phyloP scores from a whole-genome alignment of 2,888 invertebrate genomes.

The Conchocele bisecta region DNA sequence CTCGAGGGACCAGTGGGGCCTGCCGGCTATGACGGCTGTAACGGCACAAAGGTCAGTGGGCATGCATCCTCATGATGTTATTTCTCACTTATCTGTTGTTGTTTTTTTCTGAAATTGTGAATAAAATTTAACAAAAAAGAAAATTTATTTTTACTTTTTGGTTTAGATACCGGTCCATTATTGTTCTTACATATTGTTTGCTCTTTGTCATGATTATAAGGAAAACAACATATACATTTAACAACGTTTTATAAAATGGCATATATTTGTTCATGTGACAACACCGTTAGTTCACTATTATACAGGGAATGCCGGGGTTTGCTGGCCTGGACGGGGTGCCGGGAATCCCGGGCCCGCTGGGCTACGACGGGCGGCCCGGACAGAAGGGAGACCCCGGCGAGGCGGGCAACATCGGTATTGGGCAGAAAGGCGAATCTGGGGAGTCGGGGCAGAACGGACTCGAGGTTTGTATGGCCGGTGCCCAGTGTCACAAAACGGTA shows the following conservation, averaged over 20 bases:
- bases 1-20: constrained; percentile 77
- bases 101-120: neutral
- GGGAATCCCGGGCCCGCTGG: constrained; percentile 68
- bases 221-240: too few species aligned
- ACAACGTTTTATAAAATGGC: too few species aligned
- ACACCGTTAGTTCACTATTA: too few species aligned
- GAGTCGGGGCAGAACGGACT: constrained; percentile 52
- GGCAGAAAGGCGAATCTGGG: constrained; percentile 66
- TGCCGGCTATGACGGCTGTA: constrained; percentile 78
- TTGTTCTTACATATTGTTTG: neutral
- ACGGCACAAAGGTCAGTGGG: constrained; percentile 78
- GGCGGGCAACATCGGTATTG: constrained; percentile 27
- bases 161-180: neutral
- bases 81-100: neutral
- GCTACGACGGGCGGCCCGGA: constrained; percentile 63
- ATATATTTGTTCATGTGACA: too few species aligned
- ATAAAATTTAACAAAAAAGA: neutral
- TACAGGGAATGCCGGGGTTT: constrained; percentile 64
- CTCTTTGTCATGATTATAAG: neutral
- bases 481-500: neutral
- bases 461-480: constrained; percentile 23
- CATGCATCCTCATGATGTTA: neutral
- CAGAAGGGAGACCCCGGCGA: constrained; percentile 61
- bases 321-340: constrained; percentile 65
- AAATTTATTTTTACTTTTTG: neutral